Percentiles rank a stretch among this genome's conserved stretches.
phyloP scores from a whole-genome alignment of 2,113 vertebrate genomes.

The Hirundichthys speculiger region DNA sequence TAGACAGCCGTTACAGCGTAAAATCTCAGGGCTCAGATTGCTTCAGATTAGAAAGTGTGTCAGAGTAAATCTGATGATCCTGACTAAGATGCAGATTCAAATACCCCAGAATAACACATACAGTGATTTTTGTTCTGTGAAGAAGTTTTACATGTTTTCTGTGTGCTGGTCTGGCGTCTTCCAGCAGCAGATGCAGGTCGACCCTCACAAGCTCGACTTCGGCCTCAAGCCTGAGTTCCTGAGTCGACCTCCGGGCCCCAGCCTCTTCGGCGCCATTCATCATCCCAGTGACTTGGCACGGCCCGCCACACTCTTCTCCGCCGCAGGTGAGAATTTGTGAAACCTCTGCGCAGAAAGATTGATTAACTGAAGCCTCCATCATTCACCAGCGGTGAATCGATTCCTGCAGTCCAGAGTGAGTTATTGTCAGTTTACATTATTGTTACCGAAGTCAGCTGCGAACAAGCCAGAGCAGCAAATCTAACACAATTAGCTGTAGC shows the following conservation, averaged over 20 bases:
- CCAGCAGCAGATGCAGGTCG: slow-evolving; percentile 98
- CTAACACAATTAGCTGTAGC: no score
- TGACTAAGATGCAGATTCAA: neutral
- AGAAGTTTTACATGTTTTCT: slow-evolving; percentile 58
- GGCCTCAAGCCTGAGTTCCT: slow-evolving; percentile 97
- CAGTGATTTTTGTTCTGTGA: neutral
- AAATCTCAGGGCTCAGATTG: neutral
- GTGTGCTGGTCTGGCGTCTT: slow-evolving; percentile 66
- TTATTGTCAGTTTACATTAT: neutral
- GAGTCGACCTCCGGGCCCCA: slow-evolving; percentile 93
- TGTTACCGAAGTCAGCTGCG: neutral
- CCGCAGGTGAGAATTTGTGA: slow-evolving; percentile 83
- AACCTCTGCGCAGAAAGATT: neutral
- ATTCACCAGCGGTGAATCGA: no score
- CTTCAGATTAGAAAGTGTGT: neutral
- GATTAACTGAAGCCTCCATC: no score
- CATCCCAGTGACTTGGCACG: slow-evolving; percentile 94
- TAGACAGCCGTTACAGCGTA: neutral
- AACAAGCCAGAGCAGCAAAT: no score
- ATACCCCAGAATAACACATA: neutral
- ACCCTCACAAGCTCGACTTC: slow-evolving; percentile 98
- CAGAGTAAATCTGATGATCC: neutral
- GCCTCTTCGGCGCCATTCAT: slow-evolving; percentile 94
- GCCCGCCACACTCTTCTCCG: slow-evolving; percentile 94
- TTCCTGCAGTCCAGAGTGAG: neutral